These are phyloP conservation scores for Hartigia nigra DNA, from an alignment of 2,888 invertebrate genomes.

Conservation along the genomic window DNA sequence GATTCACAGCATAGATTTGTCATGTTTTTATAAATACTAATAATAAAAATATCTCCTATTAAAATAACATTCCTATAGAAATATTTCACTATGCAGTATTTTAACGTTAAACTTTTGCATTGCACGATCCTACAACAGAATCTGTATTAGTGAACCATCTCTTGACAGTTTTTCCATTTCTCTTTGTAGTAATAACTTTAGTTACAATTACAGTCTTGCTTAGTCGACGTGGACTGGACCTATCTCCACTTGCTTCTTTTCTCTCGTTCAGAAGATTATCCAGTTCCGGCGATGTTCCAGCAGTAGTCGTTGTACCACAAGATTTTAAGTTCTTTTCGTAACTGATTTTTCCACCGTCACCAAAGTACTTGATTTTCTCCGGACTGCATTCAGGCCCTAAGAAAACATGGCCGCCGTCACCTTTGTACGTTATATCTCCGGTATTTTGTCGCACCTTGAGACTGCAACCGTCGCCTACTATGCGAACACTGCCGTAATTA, in stretches of 20 bases:
- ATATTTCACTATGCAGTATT: background rate
- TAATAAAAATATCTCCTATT: background rate
- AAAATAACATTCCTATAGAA: background rate
- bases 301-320: background rate
- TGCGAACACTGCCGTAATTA: constrained; percentile 48
- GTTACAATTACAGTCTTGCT: constrained; percentile 2
- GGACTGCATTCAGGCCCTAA: constrained; percentile 43
- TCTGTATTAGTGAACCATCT: constrained; percentile 7
- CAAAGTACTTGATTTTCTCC: constrained; percentile 46
- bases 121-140: background rate
- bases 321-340: background rate
- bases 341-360: constrained; percentile 48
- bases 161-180: background rate
- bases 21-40: background rate
- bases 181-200: background rate
- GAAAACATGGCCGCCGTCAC: constrained; percentile 53
- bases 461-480: constrained; percentile 56
- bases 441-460: constrained; percentile 46
- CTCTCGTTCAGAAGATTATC: constrained; percentile 9
- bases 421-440: constrained; percentile 52
- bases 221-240: background rate
- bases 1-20: background rate
- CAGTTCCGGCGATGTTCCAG: constrained; percentile 10
- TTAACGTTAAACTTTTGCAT: background rate
- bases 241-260: background rate